phyloP scores from a whole-genome alignment of 2,797 vertebrate species.

The Sparus aurata region DNA sequence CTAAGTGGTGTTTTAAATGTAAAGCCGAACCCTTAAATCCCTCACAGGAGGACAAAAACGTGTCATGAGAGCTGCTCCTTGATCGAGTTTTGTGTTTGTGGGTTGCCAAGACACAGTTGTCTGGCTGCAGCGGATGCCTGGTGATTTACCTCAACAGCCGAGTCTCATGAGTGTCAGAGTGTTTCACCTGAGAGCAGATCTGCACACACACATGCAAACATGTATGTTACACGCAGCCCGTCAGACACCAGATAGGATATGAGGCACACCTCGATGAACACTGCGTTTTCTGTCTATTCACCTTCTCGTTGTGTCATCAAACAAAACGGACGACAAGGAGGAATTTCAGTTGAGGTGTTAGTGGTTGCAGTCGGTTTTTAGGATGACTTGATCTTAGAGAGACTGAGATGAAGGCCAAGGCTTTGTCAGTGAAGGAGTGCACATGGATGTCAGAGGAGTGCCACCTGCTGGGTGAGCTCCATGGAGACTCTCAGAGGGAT shows the following conservation, averaged over 20 bases:
- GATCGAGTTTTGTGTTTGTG: constrained; percentile 50
- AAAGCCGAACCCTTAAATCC: constrained; percentile 7
- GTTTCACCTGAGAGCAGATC: constrained; percentile 47
- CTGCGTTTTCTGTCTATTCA: not conserved
- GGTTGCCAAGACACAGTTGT: constrained; percentile 77
- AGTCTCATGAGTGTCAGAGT: constrained; percentile 57
- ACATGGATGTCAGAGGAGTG: constrained; percentile 80
- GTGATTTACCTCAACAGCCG: constrained; percentile 41
- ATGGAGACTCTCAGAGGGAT: constrained; percentile 42
- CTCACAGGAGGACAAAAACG: constrained; percentile 14
- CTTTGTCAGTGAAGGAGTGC: constrained; percentile 73
- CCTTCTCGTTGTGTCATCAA: not conserved
- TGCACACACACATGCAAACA: constrained; percentile 7
- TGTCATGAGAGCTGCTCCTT: constrained; percentile 17
- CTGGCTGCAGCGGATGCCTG: constrained; percentile 52
- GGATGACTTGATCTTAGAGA: constrained; percentile 20
- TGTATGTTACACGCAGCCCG: constrained; percentile 18
- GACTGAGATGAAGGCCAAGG: constrained; percentile 73
- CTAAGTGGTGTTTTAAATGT: constrained; percentile 4
- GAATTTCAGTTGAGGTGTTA: not conserved
- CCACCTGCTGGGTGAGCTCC: constrained; percentile 61
- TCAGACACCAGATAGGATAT: constrained; percentile 14
- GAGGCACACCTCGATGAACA: not conserved
- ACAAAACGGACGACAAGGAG: not conserved
- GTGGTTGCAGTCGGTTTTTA: not conserved